Evolutionary conservation across 2,888 invertebrate species (phyloP), one percentile per base, ranked within the genome.

Genomic region (Ptychoptera contaminata): DNA sequence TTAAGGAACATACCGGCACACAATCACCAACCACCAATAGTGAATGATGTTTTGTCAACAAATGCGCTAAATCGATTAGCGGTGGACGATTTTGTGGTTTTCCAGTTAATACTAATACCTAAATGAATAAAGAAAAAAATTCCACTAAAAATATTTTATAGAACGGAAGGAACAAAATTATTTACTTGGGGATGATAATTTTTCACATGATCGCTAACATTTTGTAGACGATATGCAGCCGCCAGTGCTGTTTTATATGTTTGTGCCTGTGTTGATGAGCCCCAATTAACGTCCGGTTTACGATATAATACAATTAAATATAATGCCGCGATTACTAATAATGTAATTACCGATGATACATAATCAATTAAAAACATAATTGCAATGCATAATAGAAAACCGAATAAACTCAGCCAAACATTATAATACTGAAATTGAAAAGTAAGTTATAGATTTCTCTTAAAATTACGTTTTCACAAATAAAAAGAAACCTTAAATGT

Each of bases 201-300:
- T 68, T 97, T 97, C 14, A 97, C 94, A 62, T 98, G 97, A 56
- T 96, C 96, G 23, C 84, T 85, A 1, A 90, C 85, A 38, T 82
- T 79, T 44, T 81, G 82, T 52, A 87, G 59, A 51, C 77, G 77
- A 58, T 88, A 82, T 0, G 91, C 83, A 12, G 87, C 82, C 9
- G 82, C 78, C 4, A 97, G 63, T 1, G 96, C 93, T 9, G 83
- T 83, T 63, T 91, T 92, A 67, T 94, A 96, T 31, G 82, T 88
- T 65, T 96, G 94, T 0, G 94, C 94, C 64, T 96, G 94, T 0
- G 93, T 91, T 8, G 92, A 90, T 46, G 92, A 91, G 16, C 96
- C 96, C 96, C 96, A 96, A 65, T 96, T 96, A 2, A 93, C 93
- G 60, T 94, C 87, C 58, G 96, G 96, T 58, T 93, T 92, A 42